These are phyloP conservation scores for Bombus breviceps DNA, from an alignment of 1,140 invertebrate genomes.

Conservation along the genomic window DNA sequence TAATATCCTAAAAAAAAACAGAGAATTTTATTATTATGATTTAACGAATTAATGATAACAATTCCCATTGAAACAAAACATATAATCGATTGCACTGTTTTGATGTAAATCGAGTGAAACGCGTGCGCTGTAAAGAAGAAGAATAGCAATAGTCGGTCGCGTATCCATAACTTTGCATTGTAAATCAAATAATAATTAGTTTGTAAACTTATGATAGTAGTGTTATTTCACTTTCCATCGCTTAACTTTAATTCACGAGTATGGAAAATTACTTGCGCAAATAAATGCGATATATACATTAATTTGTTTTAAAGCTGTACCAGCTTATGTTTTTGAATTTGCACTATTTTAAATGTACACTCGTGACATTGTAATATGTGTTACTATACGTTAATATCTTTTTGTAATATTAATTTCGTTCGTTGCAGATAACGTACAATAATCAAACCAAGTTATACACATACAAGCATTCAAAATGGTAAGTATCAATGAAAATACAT, in stretches of 20 bases:
- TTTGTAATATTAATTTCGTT: not conserved
- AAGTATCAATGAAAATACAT: not conserved
- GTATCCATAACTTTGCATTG: not conserved
- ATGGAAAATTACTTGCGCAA: not conserved
- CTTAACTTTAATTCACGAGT: not conserved
- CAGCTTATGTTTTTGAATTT: no score
- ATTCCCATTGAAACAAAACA: no score
- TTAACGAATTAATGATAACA: not conserved
- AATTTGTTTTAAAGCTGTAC: no score
- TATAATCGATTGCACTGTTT: not conserved
- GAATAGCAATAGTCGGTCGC: no score
- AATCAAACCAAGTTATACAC: not conserved
- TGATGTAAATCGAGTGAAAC: not conserved
- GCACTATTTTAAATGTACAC: not conserved
- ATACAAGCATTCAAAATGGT: slow-evolving; percentile 29
- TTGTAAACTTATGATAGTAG: no score
- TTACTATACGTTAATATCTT: not conserved
- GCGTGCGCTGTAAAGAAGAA: not conserved
- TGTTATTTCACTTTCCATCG: no score
- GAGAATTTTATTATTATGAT: not conserved
- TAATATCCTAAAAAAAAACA: not conserved
- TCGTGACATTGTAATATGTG: not conserved
- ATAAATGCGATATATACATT: not conserved
- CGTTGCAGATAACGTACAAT: slow-evolving; percentile 24
- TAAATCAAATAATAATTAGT: slow-evolving; percentile 1